Conservation (phyloP, 2,888 invertebrate species). For the Lamellibrachia satsuma region DNA sequence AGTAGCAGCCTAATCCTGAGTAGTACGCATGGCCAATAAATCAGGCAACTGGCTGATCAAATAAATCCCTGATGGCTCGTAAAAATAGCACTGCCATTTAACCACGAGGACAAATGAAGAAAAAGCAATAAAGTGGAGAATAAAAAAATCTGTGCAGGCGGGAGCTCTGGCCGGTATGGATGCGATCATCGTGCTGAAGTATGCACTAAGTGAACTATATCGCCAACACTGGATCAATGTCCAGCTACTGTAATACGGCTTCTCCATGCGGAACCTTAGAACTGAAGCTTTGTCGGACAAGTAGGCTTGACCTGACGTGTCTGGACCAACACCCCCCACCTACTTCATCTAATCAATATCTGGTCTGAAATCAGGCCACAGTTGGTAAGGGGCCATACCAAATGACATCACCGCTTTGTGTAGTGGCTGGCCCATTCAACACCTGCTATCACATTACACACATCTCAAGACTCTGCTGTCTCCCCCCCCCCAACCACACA, state of each 20-base stretch:
- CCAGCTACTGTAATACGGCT: background rate
- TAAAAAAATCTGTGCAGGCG: background rate
- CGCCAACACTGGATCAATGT: background rate
- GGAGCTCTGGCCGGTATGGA: background rate
- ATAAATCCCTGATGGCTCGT: background rate
- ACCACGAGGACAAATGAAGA: background rate
- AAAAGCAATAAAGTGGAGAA: background rate
- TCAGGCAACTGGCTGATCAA: background rate
- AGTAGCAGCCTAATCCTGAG: background rate
- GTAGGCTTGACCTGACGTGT: background rate
- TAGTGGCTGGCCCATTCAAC: constrained; percentile 1
- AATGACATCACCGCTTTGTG: constrained; percentile 6
- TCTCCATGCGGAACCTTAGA: background rate
- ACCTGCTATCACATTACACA: background rate
- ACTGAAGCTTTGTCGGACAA: background rate
- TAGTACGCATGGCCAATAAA: background rate
- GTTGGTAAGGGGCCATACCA: constrained; percentile 2
- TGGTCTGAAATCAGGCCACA: background rate
- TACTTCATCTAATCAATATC: constrained; percentile 13
- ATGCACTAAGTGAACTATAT: background rate
- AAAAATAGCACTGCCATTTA: constrained; percentile 17
- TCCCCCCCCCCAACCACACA: background rate
- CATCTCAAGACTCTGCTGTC: background rate
- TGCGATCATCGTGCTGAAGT: background rate
- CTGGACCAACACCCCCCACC: background rate